Conservation (phyloP, 30 jellyfish, hydroid and myxozoan genomes). For the Mastigias papua region DNA sequence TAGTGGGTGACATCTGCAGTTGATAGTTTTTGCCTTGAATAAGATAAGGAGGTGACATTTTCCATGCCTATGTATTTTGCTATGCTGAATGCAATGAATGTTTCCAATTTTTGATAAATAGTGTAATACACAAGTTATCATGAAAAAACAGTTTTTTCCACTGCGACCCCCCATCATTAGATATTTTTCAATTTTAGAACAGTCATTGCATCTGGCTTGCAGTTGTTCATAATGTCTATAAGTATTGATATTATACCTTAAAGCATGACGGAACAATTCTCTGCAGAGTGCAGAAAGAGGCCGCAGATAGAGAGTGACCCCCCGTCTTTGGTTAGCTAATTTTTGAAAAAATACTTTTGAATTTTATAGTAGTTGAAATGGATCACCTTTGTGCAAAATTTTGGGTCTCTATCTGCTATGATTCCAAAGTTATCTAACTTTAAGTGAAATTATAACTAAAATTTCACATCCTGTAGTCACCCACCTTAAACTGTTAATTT, state of each 20-base stretch:
- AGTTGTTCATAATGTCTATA: neutral
- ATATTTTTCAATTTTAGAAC: neutral
- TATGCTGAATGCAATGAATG: conserved; percentile 15
- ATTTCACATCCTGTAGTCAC: neutral
- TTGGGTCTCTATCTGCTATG: neutral
- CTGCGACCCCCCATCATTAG: neutral
- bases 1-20: neutral
- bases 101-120: neutral
- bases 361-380: neutral
- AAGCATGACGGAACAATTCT: neutral
- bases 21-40: neutral
- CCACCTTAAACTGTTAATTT: too few relatives aligned
- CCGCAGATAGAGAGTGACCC: neutral
- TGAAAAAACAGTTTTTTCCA: neutral
- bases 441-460: neutral
- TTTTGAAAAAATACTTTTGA: neutral
- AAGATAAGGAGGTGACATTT: conserved; percentile 11
- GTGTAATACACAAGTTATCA: neutral
- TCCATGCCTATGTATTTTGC: neutral
- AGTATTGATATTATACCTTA: neutral
- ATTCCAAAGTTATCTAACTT: neutral
- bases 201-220: neutral
- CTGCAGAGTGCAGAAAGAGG: neutral
- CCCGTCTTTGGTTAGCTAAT: neutral
- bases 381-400: neutral